Conservation (phyloP, 1,140 invertebrate species). For the Ooceraea biroi region DNA sequence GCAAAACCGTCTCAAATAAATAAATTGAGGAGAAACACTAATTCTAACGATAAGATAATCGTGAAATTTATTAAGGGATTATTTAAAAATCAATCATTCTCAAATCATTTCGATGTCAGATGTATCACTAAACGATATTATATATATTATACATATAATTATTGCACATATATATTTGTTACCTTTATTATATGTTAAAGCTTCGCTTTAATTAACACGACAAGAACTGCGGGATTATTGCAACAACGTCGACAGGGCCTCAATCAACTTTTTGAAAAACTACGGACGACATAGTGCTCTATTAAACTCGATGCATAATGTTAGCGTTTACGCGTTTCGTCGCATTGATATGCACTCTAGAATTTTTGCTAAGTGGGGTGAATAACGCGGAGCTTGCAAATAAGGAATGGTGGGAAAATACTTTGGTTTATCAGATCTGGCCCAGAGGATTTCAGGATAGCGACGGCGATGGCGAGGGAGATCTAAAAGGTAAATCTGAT, state of each 20-base stretch:
- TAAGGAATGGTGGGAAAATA: constrained; percentile 91
- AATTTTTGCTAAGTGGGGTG: neutral
- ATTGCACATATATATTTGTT: no score
- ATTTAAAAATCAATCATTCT: no score
- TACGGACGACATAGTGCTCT: neutral
- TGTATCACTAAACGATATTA: no score
- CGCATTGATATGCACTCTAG: constrained; percentile 37
- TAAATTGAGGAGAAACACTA: no score
- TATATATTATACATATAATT: no score
- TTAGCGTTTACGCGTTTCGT: neutral
- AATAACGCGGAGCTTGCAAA: constrained; percentile 36
- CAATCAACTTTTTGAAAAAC: constrained; percentile 32
- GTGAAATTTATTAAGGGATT: no score
- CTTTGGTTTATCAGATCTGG: constrained; percentile 91
- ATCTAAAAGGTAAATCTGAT: constrained; percentile 88
- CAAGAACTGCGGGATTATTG: constrained; percentile 3
- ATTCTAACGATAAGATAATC: no score
- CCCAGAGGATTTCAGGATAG: constrained; percentile 91
- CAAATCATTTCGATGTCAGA: no score
- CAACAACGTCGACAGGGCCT: constrained; percentile 33
- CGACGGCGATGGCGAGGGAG: constrained; percentile 91
- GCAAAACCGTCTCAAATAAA: no score
- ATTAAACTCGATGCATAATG: constrained; percentile 5
- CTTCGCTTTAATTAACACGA: neutral
- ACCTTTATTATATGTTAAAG: no score